Base-by-base conservation (phyloP, 53 echinoderm and acorn worm genomes). In the Stichopus horrens region DNA sequence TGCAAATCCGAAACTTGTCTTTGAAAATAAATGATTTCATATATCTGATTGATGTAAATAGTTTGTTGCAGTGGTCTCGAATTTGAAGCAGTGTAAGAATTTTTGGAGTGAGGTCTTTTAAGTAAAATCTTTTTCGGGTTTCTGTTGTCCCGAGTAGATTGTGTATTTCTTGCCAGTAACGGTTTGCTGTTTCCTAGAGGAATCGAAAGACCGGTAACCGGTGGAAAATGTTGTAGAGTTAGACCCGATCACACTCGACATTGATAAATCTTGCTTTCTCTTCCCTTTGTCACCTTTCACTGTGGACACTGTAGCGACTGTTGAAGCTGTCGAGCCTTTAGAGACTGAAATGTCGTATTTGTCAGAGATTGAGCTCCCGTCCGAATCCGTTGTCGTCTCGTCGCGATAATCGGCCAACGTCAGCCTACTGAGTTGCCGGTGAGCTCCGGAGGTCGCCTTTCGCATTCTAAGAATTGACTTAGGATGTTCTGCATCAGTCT, bases 191-290 rank as follows among this genome's bases (percentile, higher is more conserved):
- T 63, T 16, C 10, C 63, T 57, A 20, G 83, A 83, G n/a, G 83
- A 83, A 57, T 83, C 83, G 52, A 58, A 83, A 20, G 58, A 21
- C 57, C 83, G 83, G 10, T 59, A 83, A 23, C 83, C 83, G 8
- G 83, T 83, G 8, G 58, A 59, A 8, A 83, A 23, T 0, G 83
- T 83, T 21, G 83, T 86, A 6, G 86, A 71, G 22, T 52, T n/a
- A 7, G 86, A 74, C 18, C 5, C 54, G 20, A 73, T 55, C 9
- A 86, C 86, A 68, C 86, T 74, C 18, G 86, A 71, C 86, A 86
- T 86, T 18, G 86, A 86, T n/a, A 86, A 73, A 54, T 86, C 86
- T 74, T 74, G 73, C 52, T 73, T 73, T 7, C 73, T n/a, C 10
- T n/a, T 53, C 7, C 54, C 54, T 4, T 20, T 51, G 13, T 86